phyloP scores from a whole-genome alignment of 2,888 invertebrate genomes.

The Caenorhabditis sp. region DNA sequence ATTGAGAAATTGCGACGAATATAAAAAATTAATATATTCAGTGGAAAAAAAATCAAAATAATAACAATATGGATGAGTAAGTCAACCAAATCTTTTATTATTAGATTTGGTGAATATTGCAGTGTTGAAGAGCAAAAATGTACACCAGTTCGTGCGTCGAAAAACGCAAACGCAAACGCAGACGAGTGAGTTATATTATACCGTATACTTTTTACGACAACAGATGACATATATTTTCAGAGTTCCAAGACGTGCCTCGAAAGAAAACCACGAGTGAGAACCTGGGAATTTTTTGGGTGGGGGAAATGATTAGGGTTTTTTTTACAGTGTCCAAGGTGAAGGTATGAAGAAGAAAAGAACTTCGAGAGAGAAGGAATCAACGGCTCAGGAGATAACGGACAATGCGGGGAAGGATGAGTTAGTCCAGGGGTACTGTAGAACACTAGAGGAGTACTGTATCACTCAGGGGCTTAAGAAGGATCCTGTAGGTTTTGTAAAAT shows the following conservation, averaged over 20 bases:
- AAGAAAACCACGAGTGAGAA: too few species aligned
- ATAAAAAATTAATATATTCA: not conserved
- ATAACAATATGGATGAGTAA: not conserved
- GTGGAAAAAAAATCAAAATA: not conserved
- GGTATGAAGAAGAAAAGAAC: not conserved
- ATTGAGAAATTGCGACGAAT: too few species aligned
- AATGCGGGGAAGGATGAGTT: not conserved
- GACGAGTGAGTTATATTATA: not conserved
- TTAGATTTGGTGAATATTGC: not conserved
- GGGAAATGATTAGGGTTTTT: too few species aligned
- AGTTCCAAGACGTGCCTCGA: too few species aligned
- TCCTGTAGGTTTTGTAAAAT: too few species aligned
- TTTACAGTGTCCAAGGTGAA: not conserved
- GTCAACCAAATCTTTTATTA: not conserved
- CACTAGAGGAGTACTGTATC: too few species aligned
- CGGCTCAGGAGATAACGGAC: not conserved
- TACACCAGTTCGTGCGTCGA: not conserved
- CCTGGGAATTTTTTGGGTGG: not conserved
- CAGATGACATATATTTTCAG: too few species aligned
- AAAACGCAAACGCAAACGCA: not conserved
- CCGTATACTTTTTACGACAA: too few species aligned
- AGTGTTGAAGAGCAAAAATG: not conserved
- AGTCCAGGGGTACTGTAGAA: not conserved
- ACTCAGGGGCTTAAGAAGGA: too few species aligned
- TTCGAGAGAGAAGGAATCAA: too few species aligned